Percentiles rank a stretch among this genome's conserved stretches.
Conservation (phyloP, 2,888 invertebrate genomes). For the Eupelmus urozonus region DNA sequence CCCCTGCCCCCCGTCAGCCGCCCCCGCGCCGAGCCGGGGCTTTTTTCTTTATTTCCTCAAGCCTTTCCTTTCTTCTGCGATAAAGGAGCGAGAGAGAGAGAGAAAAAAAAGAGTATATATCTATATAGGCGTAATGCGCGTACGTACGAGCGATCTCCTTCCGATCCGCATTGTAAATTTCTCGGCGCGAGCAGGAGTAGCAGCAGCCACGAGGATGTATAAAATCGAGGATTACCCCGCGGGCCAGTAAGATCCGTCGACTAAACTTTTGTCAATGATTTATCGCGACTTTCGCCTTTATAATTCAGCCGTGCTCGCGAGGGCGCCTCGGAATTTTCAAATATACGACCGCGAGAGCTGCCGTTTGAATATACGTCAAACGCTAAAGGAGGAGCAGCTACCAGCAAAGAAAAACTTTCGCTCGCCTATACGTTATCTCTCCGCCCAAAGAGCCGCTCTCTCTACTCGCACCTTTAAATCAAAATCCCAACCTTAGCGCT, state of each 20-base stretch:
- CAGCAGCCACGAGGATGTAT: neutral
- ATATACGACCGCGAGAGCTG: conserved; percentile 19
- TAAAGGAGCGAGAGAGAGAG: conserved; percentile 9
- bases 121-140: neutral
- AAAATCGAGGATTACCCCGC: conserved; percentile 40
- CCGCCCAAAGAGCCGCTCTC: neutral
- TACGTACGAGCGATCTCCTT: conserved; percentile 15
- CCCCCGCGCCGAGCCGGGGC: conserved; percentile 51
- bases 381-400: no score
- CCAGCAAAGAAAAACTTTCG: conserved; percentile 18
- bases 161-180: conserved; percentile 49
- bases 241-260: conserved; percentile 23
- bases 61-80: conserved; percentile 42
- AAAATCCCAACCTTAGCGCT: conserved; percentile 12
- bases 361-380: neutral
- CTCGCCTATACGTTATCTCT: neutral
- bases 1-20: conserved; percentile 48
- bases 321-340: conserved; percentile 25
- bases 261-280: conserved; percentile 53
- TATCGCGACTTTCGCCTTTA: conserved; percentile 44
- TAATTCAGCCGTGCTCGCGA: conserved; percentile 47
- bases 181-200: neutral
- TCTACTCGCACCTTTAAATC: conserved; percentile 11
- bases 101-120: conserved; percentile 7
- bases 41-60: conserved; percentile 2